Evolutionary conservation across 2,113 vertebrate genomes (phyloP), one percentile per base, ranked within the genome.

Genomic region (Phyllopteryx taeniolatus): DNA sequence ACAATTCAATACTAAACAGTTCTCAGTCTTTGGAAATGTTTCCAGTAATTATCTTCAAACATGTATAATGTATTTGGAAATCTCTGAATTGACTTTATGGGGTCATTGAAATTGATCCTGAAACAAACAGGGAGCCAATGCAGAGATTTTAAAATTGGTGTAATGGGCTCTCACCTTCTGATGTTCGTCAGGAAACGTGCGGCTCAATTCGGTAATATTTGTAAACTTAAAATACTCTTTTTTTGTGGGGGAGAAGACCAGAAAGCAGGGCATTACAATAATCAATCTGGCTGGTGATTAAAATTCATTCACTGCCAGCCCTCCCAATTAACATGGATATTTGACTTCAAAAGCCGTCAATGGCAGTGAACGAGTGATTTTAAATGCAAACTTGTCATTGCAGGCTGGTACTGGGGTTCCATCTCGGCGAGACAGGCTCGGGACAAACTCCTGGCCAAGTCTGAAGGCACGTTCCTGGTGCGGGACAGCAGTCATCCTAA

Each of bases 341-440:
- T 39, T 39, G 35, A 39, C 35, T 3, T 39, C 35, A 39, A 39
- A 39, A 39, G 35, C 35, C 2, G 35, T 39, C 35, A 39, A 5
- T 39, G 35, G 35, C 35, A 39, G 35, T 39, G 35, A 39, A 39
- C 2, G 35, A 49, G 47, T 15, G 14, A 5, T 8, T 68, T 47
- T 49, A 17, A 61, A 47, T 43, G 11, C 5, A 72, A 70, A 19
- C 31, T n/a, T 19, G 9, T 79, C 20, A 15, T 67, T 39, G 9
- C 68, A 93, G 97, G 96, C 59, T 98, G 96, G 96, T 99, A 98
- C 70, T 99, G 97, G 96, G 96, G 96, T 31, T 92, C 94, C 8
- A 94, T 97, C 73, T 96, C 95, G 0, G 95, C 95, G 35, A 94
- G 93, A 0, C 94, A 99, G 80, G 96, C 96, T 71, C 94, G 94